These are phyloP conservation scores for Aptenodytes patagonicus DNA, from an alignment of 2,113 vertebrate species.

Conservation along the genomic window DNA sequence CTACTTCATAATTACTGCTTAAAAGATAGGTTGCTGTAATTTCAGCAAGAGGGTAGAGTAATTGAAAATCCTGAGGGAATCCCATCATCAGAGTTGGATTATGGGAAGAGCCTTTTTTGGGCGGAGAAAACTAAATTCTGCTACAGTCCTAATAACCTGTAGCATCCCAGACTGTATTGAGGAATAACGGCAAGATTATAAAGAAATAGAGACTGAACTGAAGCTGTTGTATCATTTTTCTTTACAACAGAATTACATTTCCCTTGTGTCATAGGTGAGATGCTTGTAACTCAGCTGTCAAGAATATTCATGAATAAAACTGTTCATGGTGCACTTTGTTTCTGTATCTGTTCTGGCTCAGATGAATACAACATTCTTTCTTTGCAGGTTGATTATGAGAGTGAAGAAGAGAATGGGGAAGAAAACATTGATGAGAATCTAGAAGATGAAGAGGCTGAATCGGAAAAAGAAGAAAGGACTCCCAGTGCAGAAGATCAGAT, in stretches of 20 bases:
- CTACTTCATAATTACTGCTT: background rate
- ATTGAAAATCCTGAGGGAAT: background rate
- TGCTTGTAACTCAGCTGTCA: background rate
- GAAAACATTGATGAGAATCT: conserved; percentile 2
- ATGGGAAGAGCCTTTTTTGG: background rate
- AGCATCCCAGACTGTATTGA: background rate
- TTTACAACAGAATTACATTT: background rate
- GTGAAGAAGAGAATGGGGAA: conserved; percentile 79
- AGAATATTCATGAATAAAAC: background rate
- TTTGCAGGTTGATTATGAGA: conserved; percentile 92
- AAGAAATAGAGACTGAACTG: background rate
- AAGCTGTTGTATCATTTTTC: background rate
- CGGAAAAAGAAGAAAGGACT: background rate
- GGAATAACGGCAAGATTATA: background rate
- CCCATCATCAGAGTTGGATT: background rate
- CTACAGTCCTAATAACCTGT: background rate
- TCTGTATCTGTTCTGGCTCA: background rate
- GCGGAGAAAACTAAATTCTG: background rate
- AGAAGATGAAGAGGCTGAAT: conserved; percentile 38
- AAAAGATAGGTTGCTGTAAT: background rate
- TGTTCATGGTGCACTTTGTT: background rate
- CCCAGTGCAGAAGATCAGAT: background rate
- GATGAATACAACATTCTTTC: background rate
- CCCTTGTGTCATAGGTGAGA: background rate
- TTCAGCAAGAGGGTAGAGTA: background rate